Evolutionary conservation across 2,888 invertebrate genomes (phyloP).

Genomic region (Phyllotreta striolata): DNA sequence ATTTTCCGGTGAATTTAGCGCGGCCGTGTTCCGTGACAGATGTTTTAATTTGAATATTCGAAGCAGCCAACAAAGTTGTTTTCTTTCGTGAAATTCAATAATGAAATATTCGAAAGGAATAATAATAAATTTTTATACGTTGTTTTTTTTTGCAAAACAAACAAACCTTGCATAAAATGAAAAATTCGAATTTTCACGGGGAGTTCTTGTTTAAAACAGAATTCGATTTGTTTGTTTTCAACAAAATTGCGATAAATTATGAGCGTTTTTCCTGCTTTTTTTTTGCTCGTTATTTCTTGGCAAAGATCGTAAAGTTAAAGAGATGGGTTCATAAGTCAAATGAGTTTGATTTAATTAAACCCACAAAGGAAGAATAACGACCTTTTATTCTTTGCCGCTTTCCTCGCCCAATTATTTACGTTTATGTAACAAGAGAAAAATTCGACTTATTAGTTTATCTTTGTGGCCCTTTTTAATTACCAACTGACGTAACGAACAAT

Average conservation of each 20-base stretch:
- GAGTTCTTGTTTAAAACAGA: no score
- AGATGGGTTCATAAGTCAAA: conserved; percentile 37
- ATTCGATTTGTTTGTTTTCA: conserved; percentile 33
- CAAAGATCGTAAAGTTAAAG: conserved; percentile 23
- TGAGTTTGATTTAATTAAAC: conserved; percentile 35
- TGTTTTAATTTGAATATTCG: conserved; percentile 21
- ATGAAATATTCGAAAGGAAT: no score
- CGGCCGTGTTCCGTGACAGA: conserved; percentile 21
- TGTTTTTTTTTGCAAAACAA: no score
- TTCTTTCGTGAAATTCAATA: no score
- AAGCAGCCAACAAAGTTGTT: background rate
- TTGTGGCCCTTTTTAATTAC: background rate
- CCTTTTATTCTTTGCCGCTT: conserved; percentile 10
- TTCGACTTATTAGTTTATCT: conserved; percentile 12
- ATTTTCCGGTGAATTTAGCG: conserved; percentile 25
- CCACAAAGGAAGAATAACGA: conserved; percentile 20
- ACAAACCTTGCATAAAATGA: no score
- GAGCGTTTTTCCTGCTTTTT: conserved; percentile 16
- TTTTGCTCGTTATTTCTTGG: conserved; percentile 13
- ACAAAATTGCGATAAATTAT: conserved; percentile 36
- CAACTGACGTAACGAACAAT: background rate
- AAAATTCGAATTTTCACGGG: no score
- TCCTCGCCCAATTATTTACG: conserved; percentile 10
- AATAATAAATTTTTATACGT: no score
- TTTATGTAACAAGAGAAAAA: conserved; percentile 9